phyloP scores from a whole-genome alignment of 2,113 vertebrate genomes.

The Sinosuthora webbiana region DNA sequence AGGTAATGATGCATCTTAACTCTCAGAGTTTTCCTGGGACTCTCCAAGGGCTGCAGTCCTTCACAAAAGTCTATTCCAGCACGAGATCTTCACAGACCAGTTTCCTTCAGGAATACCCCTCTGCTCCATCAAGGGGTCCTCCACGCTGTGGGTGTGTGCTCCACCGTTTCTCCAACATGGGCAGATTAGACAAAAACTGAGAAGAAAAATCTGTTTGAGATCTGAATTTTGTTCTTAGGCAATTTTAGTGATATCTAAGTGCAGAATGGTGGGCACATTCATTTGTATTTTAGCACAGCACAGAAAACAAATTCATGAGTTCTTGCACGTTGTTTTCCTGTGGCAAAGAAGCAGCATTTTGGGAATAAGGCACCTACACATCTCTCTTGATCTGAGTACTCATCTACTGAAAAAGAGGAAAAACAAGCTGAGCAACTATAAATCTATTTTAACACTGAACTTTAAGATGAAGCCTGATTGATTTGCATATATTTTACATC shows the following conservation, averaged over 20 bases:
- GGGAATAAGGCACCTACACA: neutral
- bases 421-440: neutral
- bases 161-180: too few relatives aligned
- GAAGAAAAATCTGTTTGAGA: neutral
- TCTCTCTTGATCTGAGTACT: neutral
- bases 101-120: neutral
- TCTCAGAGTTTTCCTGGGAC: neutral
- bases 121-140: neutral
- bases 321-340: neutral
- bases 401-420: neutral
- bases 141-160: neutral
- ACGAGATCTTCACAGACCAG: rapidly evolving
- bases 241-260: neutral
- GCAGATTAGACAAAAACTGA: neutral
- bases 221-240: neutral
- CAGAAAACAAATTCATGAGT: neutral
- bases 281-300: neutral
- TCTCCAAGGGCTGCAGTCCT: neutral
- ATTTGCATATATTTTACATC: neutral
- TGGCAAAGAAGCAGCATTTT: neutral
- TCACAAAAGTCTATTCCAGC: neutral
- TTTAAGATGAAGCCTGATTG: neutral
- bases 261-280: neutral
- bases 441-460: neutral
- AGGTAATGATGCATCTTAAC: neutral